Base-by-base conservation (phyloP, 2,113 vertebrate genomes). In the Mormyrus iriodes region DNA sequence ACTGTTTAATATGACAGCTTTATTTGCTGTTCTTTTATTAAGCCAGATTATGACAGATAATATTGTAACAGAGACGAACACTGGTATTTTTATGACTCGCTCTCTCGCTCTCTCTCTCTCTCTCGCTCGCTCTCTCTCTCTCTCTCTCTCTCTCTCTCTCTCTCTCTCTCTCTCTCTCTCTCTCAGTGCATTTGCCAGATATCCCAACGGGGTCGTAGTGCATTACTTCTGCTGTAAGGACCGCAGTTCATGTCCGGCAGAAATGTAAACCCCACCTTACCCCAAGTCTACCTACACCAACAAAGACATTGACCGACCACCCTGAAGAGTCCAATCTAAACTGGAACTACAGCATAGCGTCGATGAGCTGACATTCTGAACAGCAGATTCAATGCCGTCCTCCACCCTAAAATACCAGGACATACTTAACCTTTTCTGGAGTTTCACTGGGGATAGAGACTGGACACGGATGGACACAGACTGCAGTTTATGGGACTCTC, bases 211-310 rank as follows among this genome's bases (percentile, higher is more conserved):
- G 6, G 97, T 98, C 91, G 97, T 99, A 2, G 98, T 99, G 88
- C 98, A 99, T 93, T 99, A 99, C 95, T 99, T 98, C 96, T 99
- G 98, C 95, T 99, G 98, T 94, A 99, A 98, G 95, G 98, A 99
- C 91, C 96, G 96, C 76, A 94, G 9, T 90, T 94, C 95, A 90
- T 98, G 96, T 93, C 92, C 98, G 0, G 93, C 95, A 0, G 98
- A 99, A 92, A 97, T 97, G 92, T 97, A 97, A 88, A 48, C 79
- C 17, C 35, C 84, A 5, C 46, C 24, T n/a, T 6, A 2, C 1
- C 48, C 48, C n/a, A 27, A 52, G 21, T 48, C 39, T 24, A 7
- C 46, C n/a, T 27, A 35, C 48, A 51, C 44, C 69, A 79, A 42
- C 35, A 79, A 35, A 79, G 73, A 79, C 35, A 19, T 48, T 1